phyloP scores from a whole-genome alignment of 2,113 vertebrate genomes.

The Delphinus delphis region DNA sequence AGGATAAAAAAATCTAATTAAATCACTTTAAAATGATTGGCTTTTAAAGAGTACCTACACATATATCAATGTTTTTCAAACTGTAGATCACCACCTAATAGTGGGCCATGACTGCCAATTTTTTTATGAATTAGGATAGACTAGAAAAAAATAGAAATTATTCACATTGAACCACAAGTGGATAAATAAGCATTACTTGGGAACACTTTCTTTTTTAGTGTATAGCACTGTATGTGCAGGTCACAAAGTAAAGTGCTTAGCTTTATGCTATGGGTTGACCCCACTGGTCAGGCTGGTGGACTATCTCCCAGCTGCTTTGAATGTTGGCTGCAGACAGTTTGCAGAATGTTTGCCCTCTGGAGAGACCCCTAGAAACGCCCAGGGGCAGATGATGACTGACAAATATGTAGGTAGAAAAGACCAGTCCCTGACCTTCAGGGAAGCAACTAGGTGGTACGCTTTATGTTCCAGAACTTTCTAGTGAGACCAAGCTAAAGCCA shows the following conservation, averaged over 20 bases:
- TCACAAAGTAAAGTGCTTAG: neutral
- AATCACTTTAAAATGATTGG: neutral
- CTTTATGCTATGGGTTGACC: neutral
- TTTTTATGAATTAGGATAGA: neutral
- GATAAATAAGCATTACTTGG: neutral
- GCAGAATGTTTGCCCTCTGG: neutral
- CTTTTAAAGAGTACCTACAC: neutral
- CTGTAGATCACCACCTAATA: neutral
- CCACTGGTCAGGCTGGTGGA: neutral
- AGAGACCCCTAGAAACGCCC: neutral
- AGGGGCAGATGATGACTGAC: neutral
- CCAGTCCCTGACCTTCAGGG: neutral
- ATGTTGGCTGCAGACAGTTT: neutral
- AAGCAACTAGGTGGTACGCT: neutral
- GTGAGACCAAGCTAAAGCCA: neutral
- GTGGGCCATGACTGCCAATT: neutral
- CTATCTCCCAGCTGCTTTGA: neutral
- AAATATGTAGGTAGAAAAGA: neutral
- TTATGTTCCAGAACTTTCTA: neutral
- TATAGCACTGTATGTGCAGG: neutral
- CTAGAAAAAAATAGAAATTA: neutral
- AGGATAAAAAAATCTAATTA: neutral
- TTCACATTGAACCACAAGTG: neutral
- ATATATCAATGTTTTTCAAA: neutral
- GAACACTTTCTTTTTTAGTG: neutral